Conservation (phyloP, 2,797 vertebrate genomes). For the Morus bassanus region DNA sequence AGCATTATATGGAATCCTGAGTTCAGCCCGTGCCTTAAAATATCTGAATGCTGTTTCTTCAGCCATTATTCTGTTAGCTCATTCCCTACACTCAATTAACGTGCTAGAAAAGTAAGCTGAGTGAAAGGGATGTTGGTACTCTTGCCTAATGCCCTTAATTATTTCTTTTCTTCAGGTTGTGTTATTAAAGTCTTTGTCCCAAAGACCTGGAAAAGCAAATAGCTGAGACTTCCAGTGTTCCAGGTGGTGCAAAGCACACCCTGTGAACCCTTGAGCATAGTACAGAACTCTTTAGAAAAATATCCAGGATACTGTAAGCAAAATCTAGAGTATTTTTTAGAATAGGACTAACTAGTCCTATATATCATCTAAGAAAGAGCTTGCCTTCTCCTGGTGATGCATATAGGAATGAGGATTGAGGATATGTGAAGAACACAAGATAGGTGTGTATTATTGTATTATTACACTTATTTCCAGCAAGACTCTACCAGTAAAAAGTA, state of each 20-base stretch:
- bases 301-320: background rate
- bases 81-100: background rate
- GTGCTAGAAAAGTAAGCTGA: background rate
- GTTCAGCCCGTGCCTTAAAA: background rate
- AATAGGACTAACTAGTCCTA: background rate
- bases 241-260: background rate
- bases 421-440: background rate
- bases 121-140: background rate
- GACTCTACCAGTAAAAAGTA: background rate
- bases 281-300: background rate
- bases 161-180: background rate
- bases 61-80: background rate
- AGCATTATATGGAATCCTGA: background rate
- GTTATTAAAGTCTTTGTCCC: background rate
- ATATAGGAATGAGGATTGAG: background rate
- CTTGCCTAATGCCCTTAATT: background rate
- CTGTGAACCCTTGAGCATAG: background rate
- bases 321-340: background rate
- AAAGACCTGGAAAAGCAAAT: background rate
- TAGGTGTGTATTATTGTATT: background rate
- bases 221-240: background rate
- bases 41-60: background rate
- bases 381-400: background rate
- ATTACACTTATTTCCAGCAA: background rate
- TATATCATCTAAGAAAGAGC: background rate